Evolutionary conservation across 2,888 invertebrate genomes (phyloP).

Genomic region (Alsophila aescularia): DNA sequence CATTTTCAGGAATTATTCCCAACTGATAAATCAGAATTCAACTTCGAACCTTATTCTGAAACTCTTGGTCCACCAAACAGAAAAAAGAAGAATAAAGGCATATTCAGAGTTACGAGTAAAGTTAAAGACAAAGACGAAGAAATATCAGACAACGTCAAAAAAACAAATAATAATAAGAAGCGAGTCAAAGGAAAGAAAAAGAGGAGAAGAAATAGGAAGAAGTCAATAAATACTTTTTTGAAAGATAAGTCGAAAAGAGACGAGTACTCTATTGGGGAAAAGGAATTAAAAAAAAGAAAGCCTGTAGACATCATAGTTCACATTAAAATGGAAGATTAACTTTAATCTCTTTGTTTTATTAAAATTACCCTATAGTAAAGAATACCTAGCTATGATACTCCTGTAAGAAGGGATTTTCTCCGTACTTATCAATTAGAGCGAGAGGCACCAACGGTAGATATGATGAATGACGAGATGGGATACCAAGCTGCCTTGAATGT

Average conservation of each 20-base stretch:
- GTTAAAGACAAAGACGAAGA: background rate
- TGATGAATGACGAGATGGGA: no score
- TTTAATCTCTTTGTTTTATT: constrained; percentile 16
- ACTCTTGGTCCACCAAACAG: background rate
- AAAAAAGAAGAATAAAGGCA: background rate
- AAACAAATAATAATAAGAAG: background rate
- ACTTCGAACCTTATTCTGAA: background rate
- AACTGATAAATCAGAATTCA: background rate
- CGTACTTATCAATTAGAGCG: no score
- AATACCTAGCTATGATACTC: no score
- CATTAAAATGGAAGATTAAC: constrained; percentile 57
- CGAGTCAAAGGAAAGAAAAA: background rate
- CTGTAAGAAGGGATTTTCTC: no score
- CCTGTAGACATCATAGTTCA: constrained; percentile 64
- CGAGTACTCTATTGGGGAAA: background rate
- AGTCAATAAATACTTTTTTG: background rate
- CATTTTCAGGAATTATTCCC: background rate
- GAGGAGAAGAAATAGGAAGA: background rate
- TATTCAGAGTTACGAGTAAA: background rate
- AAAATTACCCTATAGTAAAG: no score
- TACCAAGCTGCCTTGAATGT: no score
- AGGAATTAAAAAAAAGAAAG: constrained; percentile 4
- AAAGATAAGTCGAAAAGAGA: background rate
- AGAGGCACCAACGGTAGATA: no score
- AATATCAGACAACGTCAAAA: background rate